Conservation (phyloP, 2,113 vertebrate genomes). For the Leptocoma aspasia region DNA sequence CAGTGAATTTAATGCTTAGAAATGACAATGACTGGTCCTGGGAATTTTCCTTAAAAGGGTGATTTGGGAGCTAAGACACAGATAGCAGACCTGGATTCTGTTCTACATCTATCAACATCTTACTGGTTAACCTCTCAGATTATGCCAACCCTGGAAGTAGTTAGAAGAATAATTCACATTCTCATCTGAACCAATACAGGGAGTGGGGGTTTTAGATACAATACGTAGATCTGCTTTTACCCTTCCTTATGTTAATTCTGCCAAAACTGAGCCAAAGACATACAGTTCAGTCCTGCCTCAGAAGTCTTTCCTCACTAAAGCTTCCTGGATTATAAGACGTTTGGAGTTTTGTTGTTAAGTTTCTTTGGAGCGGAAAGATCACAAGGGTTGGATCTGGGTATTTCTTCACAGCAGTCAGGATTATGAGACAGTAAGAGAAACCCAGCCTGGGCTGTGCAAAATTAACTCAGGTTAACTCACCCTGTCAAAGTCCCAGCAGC, state of each 20-base stretch:
- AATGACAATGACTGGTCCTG: not conserved
- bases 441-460: not conserved
- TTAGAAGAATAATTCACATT: not conserved
- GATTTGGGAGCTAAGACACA: not conserved
- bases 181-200: not conserved
- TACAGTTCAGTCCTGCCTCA: not conserved
- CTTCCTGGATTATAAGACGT: not conserved
- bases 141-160: not conserved
- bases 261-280: not conserved
- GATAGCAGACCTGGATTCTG: not conserved
- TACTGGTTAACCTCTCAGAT: not conserved
- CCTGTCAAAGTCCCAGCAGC: not conserved
- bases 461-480: not conserved
- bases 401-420: not conserved
- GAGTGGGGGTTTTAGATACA: not conserved
- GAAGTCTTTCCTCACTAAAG: not conserved
- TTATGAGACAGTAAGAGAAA: not conserved
- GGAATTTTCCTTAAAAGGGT: conserved; percentile 19
- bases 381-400: not conserved
- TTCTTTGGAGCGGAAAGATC: not conserved
- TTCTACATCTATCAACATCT: not conserved
- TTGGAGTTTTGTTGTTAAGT: not conserved
- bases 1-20: not conserved
- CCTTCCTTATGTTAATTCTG: not conserved
- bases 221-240: not conserved